A percentile compares a stretch with the other conserved stretches of the same genome.
Conservation (phyloP, 2,113 vertebrate species). For the Galemys pyrenaicus region DNA sequence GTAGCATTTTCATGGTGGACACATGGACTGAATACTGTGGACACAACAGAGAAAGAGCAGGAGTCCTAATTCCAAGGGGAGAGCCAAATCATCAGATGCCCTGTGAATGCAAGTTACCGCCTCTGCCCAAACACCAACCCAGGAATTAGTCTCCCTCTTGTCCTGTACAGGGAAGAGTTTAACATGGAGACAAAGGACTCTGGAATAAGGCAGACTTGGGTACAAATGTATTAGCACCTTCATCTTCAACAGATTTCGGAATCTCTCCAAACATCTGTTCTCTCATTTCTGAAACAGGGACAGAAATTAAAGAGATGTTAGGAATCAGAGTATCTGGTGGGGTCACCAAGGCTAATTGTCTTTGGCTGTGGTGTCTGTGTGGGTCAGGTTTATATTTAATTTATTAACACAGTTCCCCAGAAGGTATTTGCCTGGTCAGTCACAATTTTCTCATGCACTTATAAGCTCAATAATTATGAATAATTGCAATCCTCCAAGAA, state of each 20-base stretch:
- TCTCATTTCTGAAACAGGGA: not conserved
- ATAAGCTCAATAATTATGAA: not conserved
- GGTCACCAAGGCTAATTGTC: not conserved
- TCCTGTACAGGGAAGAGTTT: not conserved
- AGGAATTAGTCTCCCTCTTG: not conserved
- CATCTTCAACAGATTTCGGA: not conserved
- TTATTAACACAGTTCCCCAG: not conserved
- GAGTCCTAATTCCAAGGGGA: not conserved
- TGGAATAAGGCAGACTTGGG: not conserved
- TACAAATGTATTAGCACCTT: not conserved
- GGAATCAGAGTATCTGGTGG: not conserved
- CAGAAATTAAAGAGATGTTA: not conserved
- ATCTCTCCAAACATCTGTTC: not conserved
- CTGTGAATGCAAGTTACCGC: rapidly evolving
- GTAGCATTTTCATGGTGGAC: not conserved
- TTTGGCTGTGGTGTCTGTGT: not conserved
- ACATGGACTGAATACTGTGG: too few species aligned
- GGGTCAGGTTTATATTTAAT: not conserved
- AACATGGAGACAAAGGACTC: not conserved
- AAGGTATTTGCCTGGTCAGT: not conserved
- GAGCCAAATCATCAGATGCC: rapidly evolving
- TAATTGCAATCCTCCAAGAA: not conserved
- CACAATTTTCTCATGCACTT: not conserved
- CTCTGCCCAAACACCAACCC: too few species aligned
- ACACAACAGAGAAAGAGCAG: not conserved